Conservation (phyloP, 1,140 invertebrate genomes). For the Drosophila seguyi region DNA sequence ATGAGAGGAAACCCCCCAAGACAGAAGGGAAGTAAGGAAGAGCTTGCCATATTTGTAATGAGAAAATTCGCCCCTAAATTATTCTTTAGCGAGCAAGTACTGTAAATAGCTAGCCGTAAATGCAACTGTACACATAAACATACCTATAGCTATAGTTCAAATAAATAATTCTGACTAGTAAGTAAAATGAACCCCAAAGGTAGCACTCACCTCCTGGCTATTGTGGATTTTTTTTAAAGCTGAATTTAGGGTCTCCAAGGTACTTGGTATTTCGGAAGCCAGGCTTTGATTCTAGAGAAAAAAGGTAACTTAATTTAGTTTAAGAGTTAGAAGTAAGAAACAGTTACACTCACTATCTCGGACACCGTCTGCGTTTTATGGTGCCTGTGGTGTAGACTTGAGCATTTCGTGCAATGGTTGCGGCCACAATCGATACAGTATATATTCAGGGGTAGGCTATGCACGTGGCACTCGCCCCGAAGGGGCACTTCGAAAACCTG, state of each 20-base stretch:
- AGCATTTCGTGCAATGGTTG: conserved; percentile 24
- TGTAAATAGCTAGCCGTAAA: conserved; percentile 77
- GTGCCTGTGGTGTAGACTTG: not conserved
- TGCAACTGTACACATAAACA: conserved; percentile 55
- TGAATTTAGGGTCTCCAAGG: conserved; percentile 24
- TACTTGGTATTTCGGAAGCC: conserved; percentile 34
- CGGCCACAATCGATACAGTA: conserved; percentile 44
- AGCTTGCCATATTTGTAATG: conserved; percentile 82
- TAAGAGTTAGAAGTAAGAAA: not conserved
- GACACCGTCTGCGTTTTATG: conserved; percentile 14
- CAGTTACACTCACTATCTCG: conserved; percentile 31
- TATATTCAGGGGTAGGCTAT: conserved; percentile 18
- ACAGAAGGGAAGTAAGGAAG: conserved; percentile 6
- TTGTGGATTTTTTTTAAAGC: conserved; percentile 34
- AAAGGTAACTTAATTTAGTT: not conserved
- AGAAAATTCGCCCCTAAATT: conserved; percentile 71
- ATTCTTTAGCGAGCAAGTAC: conserved; percentile 75
- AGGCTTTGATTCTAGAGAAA: conserved; percentile 39
- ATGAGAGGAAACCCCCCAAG: conserved; percentile 1
- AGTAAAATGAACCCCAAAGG: conserved; percentile 10
- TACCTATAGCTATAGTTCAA: conserved; percentile 65
- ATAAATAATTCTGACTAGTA: conserved; percentile 69
- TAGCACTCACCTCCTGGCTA: conserved; percentile 46
- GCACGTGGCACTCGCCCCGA: conserved; percentile 13
- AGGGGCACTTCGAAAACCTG: conserved; percentile 38